A percentile compares a stretch with the other conserved stretches of the same genome.
These are phyloP conservation scores for Cossypha dichroa DNA, from an alignment of 2,797 vertebrate species.

Conservation along the genomic window DNA sequence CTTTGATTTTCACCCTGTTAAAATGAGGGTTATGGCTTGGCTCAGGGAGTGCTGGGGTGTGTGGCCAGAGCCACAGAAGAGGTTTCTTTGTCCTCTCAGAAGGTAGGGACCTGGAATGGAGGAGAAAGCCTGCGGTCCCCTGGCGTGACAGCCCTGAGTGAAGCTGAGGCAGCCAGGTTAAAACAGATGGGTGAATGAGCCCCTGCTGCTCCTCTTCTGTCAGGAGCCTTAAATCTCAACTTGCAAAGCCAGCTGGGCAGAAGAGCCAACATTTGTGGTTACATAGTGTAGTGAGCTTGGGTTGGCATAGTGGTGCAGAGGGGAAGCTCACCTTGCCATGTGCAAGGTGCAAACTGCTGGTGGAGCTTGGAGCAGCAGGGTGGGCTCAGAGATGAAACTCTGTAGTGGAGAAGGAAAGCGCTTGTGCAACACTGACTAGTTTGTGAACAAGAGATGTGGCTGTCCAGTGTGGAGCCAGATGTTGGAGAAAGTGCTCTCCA, in stretches of 20 bases:
- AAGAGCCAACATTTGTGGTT: not conserved
- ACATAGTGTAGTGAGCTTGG: not conserved
- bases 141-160: not conserved
- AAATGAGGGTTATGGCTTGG: not conserved
- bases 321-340: not conserved
- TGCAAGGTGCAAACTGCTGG: not conserved
- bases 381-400: not conserved
- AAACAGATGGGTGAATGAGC: not conserved
- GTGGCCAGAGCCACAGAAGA: not conserved
- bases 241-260: not conserved
- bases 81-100: not conserved
- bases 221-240: not conserved
- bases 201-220: not conserved
- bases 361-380: not conserved
- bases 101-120: not conserved
- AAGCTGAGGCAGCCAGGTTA: not conserved
- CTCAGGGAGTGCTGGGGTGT: not conserved
- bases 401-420: fast-evolving
- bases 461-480: not conserved
- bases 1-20: not conserved
- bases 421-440: not conserved
- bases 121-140: fast-evolving
- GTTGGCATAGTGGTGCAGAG: not conserved
- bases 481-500: not conserved
- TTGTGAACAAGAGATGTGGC: not conserved